These are phyloP conservation scores for Salvator merianae DNA, from an alignment of 2,113 vertebrate species.

Conservation along the genomic window DNA sequence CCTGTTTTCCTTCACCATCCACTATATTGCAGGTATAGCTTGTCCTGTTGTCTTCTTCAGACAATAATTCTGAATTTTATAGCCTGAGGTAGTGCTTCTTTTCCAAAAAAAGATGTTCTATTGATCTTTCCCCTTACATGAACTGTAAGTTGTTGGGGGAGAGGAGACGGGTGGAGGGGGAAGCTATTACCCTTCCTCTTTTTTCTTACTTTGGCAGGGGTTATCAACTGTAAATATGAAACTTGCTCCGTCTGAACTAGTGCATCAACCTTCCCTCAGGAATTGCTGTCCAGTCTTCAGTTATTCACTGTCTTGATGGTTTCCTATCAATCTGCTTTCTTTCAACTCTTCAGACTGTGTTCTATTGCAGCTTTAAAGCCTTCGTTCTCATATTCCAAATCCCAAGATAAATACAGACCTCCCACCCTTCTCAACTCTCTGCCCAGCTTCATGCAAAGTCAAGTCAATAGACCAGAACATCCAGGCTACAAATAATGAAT, in stretches of 20 bases:
- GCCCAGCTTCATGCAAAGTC: not conserved
- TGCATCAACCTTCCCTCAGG: conserved; percentile 65
- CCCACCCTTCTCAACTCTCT: conserved; percentile 16
- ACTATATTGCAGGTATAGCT: conserved; percentile 37
- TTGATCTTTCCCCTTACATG: conserved; percentile 15
- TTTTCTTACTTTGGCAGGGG: conserved; percentile 51
- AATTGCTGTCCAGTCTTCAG: conserved; percentile 62
- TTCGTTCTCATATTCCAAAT: conserved; percentile 23
- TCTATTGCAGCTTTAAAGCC: conserved; percentile 42
- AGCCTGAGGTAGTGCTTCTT: not conserved
- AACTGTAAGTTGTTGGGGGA: not conserved
- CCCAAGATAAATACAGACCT: conserved; percentile 22
- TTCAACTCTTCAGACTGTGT: conserved; percentile 39
- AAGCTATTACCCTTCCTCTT: not conserved
- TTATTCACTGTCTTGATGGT: conserved; percentile 58
- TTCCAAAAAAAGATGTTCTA: not conserved
- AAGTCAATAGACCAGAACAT: conserved; percentile 19
- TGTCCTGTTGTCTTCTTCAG: not conserved
- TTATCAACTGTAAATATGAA: conserved; percentile 56
- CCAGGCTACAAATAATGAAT: not conserved
- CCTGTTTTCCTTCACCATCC: conserved; percentile 22
- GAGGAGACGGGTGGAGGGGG: not conserved
- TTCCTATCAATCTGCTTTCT: conserved; percentile 56
- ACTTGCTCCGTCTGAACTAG: conserved; percentile 49
- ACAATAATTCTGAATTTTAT: conserved; percentile 16